These are phyloP conservation scores for Heterohyrax brucei DNA, from an alignment of 2,797 vertebrate species.

Conservation along the genomic window DNA sequence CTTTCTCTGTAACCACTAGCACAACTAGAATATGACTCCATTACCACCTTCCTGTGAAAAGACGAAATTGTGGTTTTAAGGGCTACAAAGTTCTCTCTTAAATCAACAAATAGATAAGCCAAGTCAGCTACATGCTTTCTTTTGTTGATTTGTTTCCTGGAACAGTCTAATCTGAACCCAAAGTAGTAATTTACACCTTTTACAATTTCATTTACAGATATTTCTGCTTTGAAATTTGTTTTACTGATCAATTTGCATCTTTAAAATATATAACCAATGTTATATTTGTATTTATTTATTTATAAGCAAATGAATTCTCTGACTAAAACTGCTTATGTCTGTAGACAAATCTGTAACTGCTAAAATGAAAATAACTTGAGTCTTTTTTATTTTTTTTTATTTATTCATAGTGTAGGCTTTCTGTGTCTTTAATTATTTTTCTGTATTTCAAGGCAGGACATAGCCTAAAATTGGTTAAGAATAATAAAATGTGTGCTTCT, in stretches of 20 bases:
- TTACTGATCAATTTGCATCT: slow-evolving; percentile 65
- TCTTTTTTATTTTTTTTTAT: neutral
- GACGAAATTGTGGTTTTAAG: neutral
- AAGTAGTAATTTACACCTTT: slow-evolving; percentile 48
- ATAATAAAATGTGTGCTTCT: neutral
- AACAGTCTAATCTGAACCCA: slow-evolving; percentile 48
- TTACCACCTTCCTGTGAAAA: neutral
- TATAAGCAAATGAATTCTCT: slow-evolving; percentile 59
- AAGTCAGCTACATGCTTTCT: slow-evolving; percentile 53
- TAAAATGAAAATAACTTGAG: slow-evolving; percentile 15
- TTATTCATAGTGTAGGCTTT: neutral
- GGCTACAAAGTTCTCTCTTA: neutral
- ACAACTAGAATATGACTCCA: neutral
- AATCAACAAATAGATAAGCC: slow-evolving; percentile 53
- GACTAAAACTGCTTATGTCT: neutral
- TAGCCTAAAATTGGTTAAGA: slow-evolving; percentile 35
- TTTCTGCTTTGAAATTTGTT: slow-evolving; percentile 24
- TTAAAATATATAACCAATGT: slow-evolving; percentile 60
- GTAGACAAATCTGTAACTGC: neutral
- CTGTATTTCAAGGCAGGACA: slow-evolving; percentile 18
- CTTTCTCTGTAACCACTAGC: neutral
- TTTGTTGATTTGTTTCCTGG: slow-evolving; percentile 61
- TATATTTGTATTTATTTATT: slow-evolving; percentile 52
- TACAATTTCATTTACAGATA: slow-evolving; percentile 68
- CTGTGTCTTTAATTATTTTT: slow-evolving; percentile 51